A percentile compares a stretch with the other conserved stretches of the same genome.
Evolutionary conservation across 2,113 vertebrate species (phyloP).

Genomic region (Cisticola juncidis): DNA sequence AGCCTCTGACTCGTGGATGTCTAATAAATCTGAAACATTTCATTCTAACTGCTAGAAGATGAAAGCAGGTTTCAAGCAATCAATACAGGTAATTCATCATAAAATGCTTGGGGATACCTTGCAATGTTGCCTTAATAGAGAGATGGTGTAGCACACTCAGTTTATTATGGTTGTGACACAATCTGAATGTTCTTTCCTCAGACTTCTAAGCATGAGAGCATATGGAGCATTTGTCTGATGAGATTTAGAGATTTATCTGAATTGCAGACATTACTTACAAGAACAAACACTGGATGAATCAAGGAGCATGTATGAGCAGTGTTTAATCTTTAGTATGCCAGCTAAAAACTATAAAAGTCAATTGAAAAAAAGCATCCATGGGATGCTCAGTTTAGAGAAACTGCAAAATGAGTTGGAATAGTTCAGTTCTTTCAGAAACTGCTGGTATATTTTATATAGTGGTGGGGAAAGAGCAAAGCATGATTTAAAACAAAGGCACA

Average conservation of each 20-base stretch:
- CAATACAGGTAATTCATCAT: constrained; percentile 12
- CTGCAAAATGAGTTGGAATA: neutral
- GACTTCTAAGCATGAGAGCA: neutral
- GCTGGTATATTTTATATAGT: neutral
- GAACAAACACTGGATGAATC: neutral
- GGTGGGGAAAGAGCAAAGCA: neutral
- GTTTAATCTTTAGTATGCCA: neutral
- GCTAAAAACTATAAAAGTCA: neutral
- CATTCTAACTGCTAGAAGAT: constrained; percentile 10
- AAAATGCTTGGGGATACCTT: constrained; percentile 3
- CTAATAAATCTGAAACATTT: neutral
- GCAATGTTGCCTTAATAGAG: constrained; percentile 27
- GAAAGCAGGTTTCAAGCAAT: neutral
- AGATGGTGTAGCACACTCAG: neutral
- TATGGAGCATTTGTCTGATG: neutral
- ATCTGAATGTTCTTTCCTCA: neutral
- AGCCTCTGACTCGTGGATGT: neutral
- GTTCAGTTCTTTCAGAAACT: neutral
- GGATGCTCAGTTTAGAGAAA: neutral
- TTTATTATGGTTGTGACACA: neutral
- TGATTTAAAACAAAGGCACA: neutral
- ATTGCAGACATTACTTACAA: neutral
- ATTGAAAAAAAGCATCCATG: neutral
- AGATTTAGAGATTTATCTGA: constrained; percentile 30
- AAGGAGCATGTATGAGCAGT: neutral